A percentile compares a stretch with the other conserved stretches of the same genome.
phyloP scores from a whole-genome alignment of 2,113 vertebrate species.

The Sinocyclocheilus maitianheensis region DNA sequence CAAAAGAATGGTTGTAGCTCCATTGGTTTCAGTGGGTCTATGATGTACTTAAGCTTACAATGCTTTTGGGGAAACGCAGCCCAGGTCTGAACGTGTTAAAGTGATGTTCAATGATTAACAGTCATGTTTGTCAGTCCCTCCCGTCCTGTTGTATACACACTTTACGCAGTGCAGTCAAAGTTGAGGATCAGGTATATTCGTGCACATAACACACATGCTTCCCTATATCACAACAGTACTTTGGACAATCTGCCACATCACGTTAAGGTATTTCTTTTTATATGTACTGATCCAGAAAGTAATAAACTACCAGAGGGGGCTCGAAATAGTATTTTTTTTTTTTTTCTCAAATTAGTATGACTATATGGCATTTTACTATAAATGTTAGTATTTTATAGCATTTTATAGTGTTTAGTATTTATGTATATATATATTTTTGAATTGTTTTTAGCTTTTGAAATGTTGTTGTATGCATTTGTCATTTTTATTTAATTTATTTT shows the following conservation, averaged over 20 bases:
- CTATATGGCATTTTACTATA: too few relatives aligned
- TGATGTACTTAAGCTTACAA: too few relatives aligned
- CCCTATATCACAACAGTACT: not conserved
- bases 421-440: too few relatives aligned
- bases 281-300: not conserved
- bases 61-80: too few relatives aligned
- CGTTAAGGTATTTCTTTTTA: not conserved
- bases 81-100: not conserved
- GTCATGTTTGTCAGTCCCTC: not conserved
- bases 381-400: not conserved
- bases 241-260: not conserved
- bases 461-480: too few relatives aligned
- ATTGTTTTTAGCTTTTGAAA: too few relatives aligned
- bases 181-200: too few relatives aligned
- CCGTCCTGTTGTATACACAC: not conserved
- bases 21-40: too few relatives aligned
- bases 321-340: not conserved
- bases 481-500: too few relatives aligned
- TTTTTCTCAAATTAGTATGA: not conserved
- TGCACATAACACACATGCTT: not conserved
- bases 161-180: too few relatives aligned
- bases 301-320: not conserved
- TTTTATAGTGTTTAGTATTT: not conserved
- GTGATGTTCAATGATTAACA: not conserved
- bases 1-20: too few relatives aligned